These are phyloP conservation scores for Gryllus bimaculatus DNA, from an alignment of 1,140 invertebrate species.

Conservation along the genomic window DNA sequence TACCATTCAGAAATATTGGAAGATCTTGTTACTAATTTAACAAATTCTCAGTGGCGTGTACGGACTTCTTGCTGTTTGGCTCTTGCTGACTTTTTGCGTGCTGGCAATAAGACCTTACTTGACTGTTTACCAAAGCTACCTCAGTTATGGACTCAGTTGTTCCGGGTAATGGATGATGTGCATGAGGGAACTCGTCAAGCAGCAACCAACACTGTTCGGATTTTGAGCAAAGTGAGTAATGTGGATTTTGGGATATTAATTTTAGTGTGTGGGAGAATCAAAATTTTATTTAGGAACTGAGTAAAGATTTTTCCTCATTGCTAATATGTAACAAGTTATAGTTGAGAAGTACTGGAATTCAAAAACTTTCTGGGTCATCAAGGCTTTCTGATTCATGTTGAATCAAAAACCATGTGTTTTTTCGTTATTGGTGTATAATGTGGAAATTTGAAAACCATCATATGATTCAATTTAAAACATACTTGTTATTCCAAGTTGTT, in stretches of 20 bases:
- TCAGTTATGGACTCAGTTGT: constrained; percentile 71
- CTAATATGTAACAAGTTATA: too few species aligned
- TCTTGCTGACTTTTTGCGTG: constrained; percentile 68
- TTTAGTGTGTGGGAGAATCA: background rate
- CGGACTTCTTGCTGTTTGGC: constrained; percentile 84
- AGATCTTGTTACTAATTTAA: constrained; percentile 73
- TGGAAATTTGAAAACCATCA: too few species aligned
- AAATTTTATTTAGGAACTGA: background rate
- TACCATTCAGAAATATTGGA: constrained; percentile 79
- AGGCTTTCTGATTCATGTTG: too few species aligned
- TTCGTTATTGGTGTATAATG: too few species aligned
- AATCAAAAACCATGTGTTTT: too few species aligned
- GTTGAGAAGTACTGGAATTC: too few species aligned
- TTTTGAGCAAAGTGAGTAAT: constrained; percentile 62
- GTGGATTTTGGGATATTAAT: background rate
- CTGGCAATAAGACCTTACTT: constrained; percentile 24
- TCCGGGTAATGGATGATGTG: constrained; percentile 87
- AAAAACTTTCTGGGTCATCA: too few species aligned
- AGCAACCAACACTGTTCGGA: constrained; percentile 63
- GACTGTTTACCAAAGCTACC: constrained; percentile 37
- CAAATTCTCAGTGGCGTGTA: constrained; percentile 74
- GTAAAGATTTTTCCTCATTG: too few species aligned
- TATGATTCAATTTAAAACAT: too few species aligned
- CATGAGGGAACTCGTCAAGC: constrained; percentile 78
- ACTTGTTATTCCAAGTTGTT: too few species aligned